Evolutionary conservation across 2,113 vertebrate genomes (phyloP).

Genomic region (Triplophysa rosa): DNA sequence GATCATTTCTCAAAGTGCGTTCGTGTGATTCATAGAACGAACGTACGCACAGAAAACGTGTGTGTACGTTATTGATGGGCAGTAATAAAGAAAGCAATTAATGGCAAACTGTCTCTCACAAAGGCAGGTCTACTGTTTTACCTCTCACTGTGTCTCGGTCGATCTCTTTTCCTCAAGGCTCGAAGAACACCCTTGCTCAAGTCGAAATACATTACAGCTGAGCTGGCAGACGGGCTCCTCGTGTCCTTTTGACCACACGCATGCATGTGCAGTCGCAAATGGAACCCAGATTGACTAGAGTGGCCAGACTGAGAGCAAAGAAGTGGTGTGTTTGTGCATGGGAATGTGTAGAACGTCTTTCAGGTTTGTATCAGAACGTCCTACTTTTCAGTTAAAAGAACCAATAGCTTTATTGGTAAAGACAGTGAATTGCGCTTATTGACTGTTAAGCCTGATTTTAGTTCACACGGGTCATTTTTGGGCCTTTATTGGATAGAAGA

Average conservation of each 20-base stretch:
- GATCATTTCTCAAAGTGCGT: no score
- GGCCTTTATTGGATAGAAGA: no score
- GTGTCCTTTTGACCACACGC: conserved; percentile 19
- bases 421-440: no score
- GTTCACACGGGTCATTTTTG: no score
- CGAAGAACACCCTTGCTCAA: conserved; percentile 25
- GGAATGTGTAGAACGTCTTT: not conserved
- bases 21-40: not conserved
- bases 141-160: conserved; percentile 9
- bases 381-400: no score
- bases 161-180: conserved; percentile 25
- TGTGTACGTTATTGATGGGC: conserved; percentile 17
- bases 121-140: conserved; percentile 4
- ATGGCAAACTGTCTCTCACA: conserved; percentile 35
- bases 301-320: not conserved
- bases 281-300: conserved; percentile 16
- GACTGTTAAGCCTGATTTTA: no score
- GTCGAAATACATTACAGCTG: conserved; percentile 27
- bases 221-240: conserved; percentile 13
- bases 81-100: conserved; percentile 51
- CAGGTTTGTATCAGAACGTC: not conserved
- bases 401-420: no score
- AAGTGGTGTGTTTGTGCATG: not conserved
- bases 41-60: no score
- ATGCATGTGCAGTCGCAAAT: conserved; percentile 11